Conservation (phyloP, 2,113 vertebrate genomes). For the Tupaia chinensis region DNA sequence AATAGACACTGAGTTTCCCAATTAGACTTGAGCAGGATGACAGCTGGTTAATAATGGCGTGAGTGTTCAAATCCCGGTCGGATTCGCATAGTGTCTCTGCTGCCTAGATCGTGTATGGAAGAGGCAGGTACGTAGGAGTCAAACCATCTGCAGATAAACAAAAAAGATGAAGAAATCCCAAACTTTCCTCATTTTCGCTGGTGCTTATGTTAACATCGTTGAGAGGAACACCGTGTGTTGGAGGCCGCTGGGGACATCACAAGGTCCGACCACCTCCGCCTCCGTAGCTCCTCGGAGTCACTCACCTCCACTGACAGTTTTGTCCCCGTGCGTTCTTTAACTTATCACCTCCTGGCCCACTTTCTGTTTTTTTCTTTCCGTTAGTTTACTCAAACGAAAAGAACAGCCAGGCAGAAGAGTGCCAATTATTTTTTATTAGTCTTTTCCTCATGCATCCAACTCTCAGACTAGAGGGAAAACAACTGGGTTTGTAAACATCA, state of each 20-base stretch:
- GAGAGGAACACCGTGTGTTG: neutral
- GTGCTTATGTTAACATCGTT: neutral
- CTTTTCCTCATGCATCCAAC: neutral
- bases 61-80: neutral
- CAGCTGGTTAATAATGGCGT: neutral
- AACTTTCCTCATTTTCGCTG: neutral
- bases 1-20: neutral
- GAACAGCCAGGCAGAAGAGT: neutral
- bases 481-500: conserved; percentile 29
- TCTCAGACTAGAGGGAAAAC: neutral
- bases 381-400: neutral
- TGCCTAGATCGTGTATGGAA: neutral
- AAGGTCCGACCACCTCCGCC: neutral
- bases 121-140: neutral
- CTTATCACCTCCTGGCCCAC: neutral
- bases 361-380: neutral
- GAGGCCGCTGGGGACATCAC: no score
- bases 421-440: conserved; percentile 53
- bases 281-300: neutral
- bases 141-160: neutral
- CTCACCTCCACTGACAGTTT: neutral
- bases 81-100: neutral
- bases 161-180: no score
- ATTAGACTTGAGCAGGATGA: neutral
- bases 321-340: neutral